Evolutionary conservation across 1,140 invertebrate species (phyloP).

Genomic region (fruit fly (Drosophila melanogaster)): DNA sequence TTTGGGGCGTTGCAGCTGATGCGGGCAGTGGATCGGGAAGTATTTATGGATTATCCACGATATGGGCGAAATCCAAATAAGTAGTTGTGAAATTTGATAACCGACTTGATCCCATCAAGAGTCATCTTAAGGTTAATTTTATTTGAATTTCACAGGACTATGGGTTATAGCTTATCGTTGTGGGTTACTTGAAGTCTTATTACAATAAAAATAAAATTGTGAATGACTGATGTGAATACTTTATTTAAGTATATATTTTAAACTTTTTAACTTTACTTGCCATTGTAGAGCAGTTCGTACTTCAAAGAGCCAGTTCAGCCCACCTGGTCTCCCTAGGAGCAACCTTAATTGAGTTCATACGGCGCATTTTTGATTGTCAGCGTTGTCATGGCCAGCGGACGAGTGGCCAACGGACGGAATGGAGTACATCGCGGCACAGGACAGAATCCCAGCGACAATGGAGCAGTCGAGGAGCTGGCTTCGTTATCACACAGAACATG

Average conservation of each 20-base stretch:
- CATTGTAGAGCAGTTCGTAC: background rate
- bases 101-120: conserved; percentile 9
- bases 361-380: conserved; percentile 66
- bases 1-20: conserved; percentile 24
- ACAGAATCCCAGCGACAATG: conserved; percentile 48
- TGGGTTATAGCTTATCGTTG: background rate
- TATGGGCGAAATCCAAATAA: conserved; percentile 29
- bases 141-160: conserved; percentile 6
- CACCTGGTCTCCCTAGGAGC: conserved; percentile 9
- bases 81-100: conserved; percentile 20
- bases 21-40: conserved; percentile 9
- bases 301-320: background rate
- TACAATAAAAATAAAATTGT: background rate
- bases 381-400: conserved; percentile 40
- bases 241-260: too few relatives aligned
- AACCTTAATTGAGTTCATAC: conserved; percentile 78
- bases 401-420: conserved; percentile 7
- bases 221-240: too few relatives aligned
- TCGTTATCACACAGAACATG: conserved; percentile 80
- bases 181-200: too few relatives aligned
- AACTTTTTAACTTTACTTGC: too few relatives aligned
- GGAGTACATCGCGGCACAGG: conserved; percentile 41
- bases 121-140: conserved; percentile 22
- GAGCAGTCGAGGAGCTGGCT: conserved; percentile 44
- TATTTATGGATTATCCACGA: conserved; percentile 32